A percentile compares a stretch with the other conserved stretches of the same genome.
Conservation (phyloP, 2,113 vertebrate genomes). For the Tupaia chinensis region DNA sequence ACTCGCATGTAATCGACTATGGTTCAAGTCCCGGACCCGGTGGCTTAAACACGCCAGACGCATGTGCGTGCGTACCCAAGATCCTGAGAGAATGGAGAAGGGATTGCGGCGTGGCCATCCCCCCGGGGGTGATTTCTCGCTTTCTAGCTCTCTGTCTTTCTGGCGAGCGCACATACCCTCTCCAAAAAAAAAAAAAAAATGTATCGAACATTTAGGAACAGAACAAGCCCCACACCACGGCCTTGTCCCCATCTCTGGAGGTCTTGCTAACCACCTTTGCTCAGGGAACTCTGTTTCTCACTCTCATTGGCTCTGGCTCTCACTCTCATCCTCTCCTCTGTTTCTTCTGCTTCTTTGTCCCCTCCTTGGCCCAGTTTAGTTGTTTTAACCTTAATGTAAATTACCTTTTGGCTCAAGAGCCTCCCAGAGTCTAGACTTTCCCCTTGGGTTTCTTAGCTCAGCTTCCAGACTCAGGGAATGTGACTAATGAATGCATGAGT, state of each 20-base stretch:
- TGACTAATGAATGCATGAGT: not conserved
- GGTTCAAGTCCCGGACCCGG: too few species aligned
- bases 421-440: not conserved
- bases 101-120: too few species aligned
- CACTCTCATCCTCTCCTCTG: not conserved
- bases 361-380: not conserved
- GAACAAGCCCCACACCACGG: not conserved
- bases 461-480: not conserved
- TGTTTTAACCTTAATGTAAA: not conserved
- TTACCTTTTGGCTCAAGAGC: not conserved
- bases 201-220: not conserved
- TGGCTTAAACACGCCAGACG: too few species aligned
- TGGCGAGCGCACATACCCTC: too few species aligned
- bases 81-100: too few species aligned
- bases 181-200: too few species aligned
- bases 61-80: too few species aligned
- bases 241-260: not conserved
- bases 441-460: not conserved
- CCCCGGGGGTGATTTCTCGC: too few species aligned
- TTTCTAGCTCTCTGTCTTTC: too few species aligned
- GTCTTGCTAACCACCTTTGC: not conserved
- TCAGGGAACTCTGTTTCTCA: not conserved
- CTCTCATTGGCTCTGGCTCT: not conserved
- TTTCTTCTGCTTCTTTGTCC: not conserved
- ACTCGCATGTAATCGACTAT: too few species aligned